These are phyloP conservation scores for Hippocampus barbouri DNA, from an alignment of 2,113 vertebrate genomes.

Conservation along the genomic window DNA sequence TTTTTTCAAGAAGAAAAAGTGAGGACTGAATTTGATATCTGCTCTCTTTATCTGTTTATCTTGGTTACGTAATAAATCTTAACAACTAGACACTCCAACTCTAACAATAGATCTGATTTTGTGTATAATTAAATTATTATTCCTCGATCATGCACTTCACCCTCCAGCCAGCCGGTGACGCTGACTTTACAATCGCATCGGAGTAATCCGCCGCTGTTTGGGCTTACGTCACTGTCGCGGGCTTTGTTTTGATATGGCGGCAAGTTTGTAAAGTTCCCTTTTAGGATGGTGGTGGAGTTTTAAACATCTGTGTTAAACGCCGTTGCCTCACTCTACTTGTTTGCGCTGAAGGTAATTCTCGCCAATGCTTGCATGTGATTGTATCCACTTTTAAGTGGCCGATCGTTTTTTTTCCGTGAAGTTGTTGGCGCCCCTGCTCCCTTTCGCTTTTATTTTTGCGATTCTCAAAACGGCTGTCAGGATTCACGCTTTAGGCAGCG, in stretches of 20 bases:
- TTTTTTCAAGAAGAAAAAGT: too few relatives aligned
- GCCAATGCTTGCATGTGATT: neutral
- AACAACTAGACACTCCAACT: neutral
- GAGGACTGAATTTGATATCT: too few relatives aligned
- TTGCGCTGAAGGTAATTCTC: neutral
- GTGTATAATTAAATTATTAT: neutral
- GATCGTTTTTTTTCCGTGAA: too few relatives aligned
- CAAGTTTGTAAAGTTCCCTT: slow-evolving; percentile 51
- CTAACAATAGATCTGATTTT: neutral
- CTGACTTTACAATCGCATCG: too few relatives aligned
- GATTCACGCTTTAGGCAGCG: neutral
- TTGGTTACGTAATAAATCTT: neutral
- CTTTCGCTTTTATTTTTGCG: neutral
- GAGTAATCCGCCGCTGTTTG: too few relatives aligned
- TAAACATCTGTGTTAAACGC: neutral
- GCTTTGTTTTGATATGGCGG: slow-evolving; percentile 75
- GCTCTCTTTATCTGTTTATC: neutral
- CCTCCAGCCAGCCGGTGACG: neutral
- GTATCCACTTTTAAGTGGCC: neutral
- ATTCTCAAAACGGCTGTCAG: neutral
- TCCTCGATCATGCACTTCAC: neutral
- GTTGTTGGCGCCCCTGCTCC: neutral
- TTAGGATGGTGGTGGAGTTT: neutral
- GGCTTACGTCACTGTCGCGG: slow-evolving; percentile 56
- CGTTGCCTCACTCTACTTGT: neutral